A percentile compares a stretch with the other conserved stretches of the same genome.
These are phyloP conservation scores for Bemisia tabaci DNA, from an alignment of 1,140 invertebrate species.

Conservation along the genomic window DNA sequence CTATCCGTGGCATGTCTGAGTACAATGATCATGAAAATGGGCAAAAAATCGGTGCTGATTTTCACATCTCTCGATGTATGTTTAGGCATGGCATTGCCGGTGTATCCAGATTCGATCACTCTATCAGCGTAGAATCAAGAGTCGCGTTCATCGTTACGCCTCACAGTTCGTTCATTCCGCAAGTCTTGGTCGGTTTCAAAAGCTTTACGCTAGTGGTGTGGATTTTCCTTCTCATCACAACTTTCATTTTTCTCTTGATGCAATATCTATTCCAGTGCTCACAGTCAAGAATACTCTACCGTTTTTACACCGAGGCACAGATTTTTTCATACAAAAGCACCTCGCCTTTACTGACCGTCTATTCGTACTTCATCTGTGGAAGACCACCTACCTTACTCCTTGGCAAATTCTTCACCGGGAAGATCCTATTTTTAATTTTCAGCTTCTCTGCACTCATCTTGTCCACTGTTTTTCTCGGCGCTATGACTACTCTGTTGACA, in stretches of 20 bases:
- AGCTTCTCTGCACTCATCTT: background rate
- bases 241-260: background rate
- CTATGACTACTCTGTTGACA: background rate
- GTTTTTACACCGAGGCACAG: background rate
- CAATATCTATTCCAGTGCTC: background rate
- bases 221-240: background rate
- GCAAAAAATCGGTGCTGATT: too few species aligned
- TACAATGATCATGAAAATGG: too few species aligned
- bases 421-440: background rate
- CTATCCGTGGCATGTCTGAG: too few species aligned
- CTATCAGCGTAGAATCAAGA: background rate
- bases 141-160: background rate
- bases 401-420: background rate
- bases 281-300: background rate
- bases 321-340: background rate
- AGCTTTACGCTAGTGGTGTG: background rate
- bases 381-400: background rate
- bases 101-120: background rate
- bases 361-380: background rate
- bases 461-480: background rate
- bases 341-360: background rate
- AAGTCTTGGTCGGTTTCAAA: background rate
- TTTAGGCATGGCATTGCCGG: too few species aligned
- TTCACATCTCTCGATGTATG: too few species aligned
- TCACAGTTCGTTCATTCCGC: background rate